These are phyloP conservation scores for Allygus modestus DNA, from an alignment of 2,888 invertebrate genomes.

Conservation along the genomic window DNA sequence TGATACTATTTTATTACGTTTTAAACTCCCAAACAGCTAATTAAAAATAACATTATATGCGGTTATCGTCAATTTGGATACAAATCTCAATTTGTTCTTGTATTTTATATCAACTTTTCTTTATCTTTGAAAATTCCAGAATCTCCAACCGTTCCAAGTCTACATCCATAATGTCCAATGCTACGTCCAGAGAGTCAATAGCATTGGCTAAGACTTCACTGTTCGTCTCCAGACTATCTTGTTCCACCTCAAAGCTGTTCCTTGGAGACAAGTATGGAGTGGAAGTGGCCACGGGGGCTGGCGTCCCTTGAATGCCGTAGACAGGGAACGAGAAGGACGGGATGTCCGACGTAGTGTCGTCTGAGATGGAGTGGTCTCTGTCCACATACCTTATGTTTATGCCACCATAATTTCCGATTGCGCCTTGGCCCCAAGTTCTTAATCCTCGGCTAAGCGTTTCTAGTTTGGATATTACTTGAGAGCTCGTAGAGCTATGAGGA, in stretches of 20 bases:
- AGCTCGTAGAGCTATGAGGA: no score
- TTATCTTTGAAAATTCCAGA: no score
- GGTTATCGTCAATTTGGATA: no score
- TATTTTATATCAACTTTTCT: no score
- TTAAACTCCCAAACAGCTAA: no score
- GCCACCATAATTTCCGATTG: background rate
- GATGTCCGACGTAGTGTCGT: background rate
- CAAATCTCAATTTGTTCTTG: no score
- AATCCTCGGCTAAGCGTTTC: no score
- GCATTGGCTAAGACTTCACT: background rate
- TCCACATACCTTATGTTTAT: background rate
- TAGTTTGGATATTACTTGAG: no score
- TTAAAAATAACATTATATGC: no score
- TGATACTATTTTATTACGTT: no score
- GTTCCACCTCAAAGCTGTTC: background rate
- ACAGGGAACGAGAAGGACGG: background rate
- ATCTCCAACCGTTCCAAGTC: background rate
- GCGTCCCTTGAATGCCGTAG: background rate
- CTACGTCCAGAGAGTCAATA: background rate
- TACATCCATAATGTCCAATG: background rate
- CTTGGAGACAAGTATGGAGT: background rate
- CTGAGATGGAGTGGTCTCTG: background rate
- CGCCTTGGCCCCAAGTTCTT: background rate
- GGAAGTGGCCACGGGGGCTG: background rate
- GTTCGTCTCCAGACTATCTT: background rate